Percentiles rank a stretch among this genome's conserved stretches.
phyloP scores from a whole-genome alignment of 2,113 vertebrate species.

The Labeo rohita region DNA sequence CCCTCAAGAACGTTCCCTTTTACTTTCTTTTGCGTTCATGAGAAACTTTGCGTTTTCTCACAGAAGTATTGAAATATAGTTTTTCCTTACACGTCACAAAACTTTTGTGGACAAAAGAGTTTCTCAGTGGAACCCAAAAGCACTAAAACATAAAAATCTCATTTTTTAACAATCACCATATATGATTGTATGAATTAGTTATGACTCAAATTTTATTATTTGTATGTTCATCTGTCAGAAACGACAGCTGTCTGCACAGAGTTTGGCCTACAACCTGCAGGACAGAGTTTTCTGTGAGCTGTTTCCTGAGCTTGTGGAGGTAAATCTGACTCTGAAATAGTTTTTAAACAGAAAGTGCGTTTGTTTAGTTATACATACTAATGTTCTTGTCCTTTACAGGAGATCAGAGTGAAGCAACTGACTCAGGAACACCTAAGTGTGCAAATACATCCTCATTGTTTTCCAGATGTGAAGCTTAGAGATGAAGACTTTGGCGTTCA shows the following conservation, averaged over 20 bases:
- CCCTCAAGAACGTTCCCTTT: too few relatives aligned
- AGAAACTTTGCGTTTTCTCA: too few relatives aligned
- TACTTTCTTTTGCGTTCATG: too few relatives aligned
- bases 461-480: too few relatives aligned
- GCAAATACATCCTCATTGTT: too few relatives aligned
- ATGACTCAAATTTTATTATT: not conserved
- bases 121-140: too few relatives aligned
- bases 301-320: conserved; percentile 94
- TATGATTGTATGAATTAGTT: not conserved
- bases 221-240: conserved; percentile 76
- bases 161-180: too few relatives aligned
- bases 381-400: not conserved
- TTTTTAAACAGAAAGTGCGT: not conserved
- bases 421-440: not conserved
- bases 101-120: too few relatives aligned
- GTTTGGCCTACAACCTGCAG: conserved; percentile 92
- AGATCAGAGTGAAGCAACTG: not conserved
- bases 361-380: not conserved
- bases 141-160: too few relatives aligned
- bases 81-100: too few relatives aligned
- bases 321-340: conserved; percentile 61
- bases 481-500: not conserved
- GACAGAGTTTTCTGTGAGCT: conserved; percentile 97
- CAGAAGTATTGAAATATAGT: too few relatives aligned
- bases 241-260: conserved; percentile 92